Conservation (phyloP, 2,113 vertebrate genomes). For the Scophthalmus maximus region DNA sequence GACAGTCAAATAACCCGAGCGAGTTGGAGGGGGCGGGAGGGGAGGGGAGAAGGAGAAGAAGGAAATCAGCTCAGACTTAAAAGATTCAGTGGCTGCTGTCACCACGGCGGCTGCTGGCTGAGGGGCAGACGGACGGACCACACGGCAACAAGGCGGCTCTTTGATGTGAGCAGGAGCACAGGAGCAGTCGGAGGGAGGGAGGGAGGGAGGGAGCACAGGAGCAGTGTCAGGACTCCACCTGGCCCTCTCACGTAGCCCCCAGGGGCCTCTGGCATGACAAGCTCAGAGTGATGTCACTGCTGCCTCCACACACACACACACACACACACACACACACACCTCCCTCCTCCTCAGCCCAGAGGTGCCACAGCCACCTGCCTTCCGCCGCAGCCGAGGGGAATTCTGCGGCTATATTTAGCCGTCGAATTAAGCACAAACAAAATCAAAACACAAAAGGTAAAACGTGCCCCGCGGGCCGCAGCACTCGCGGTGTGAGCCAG, state of each 20-base stretch:
- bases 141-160: constrained; percentile 76
- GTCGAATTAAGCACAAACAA: constrained; percentile 70
- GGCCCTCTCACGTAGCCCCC: constrained; percentile 64
- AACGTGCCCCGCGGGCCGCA: constrained; percentile 40
- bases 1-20: constrained; percentile 74
- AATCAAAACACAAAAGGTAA: constrained; percentile 72
- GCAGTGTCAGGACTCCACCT: constrained; percentile 72
- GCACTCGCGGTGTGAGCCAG: constrained; percentile 45
- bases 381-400: constrained; percentile 73
- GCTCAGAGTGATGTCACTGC: constrained; percentile 79
- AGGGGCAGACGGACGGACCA: constrained; percentile 78
- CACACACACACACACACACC: not conserved
- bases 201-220: constrained; percentile 26
- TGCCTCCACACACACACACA: not conserved
- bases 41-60: constrained; percentile 22
- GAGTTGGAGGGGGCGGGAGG: constrained; percentile 32
- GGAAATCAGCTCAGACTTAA: constrained; percentile 73
- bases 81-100: constrained; percentile 77
- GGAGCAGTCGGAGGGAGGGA: constrained; percentile 57
- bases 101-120: constrained; percentile 61
- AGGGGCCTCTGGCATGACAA: constrained; percentile 67
- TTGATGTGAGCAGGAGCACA: constrained; percentile 79
- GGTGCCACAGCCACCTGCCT: constrained; percentile 78
- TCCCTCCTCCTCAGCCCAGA: constrained; percentile 41
- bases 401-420: constrained; percentile 81